Evolutionary conservation across 2,797 vertebrate genomes (phyloP).

Genomic region (Chiroxiphia lanceolata): DNA sequence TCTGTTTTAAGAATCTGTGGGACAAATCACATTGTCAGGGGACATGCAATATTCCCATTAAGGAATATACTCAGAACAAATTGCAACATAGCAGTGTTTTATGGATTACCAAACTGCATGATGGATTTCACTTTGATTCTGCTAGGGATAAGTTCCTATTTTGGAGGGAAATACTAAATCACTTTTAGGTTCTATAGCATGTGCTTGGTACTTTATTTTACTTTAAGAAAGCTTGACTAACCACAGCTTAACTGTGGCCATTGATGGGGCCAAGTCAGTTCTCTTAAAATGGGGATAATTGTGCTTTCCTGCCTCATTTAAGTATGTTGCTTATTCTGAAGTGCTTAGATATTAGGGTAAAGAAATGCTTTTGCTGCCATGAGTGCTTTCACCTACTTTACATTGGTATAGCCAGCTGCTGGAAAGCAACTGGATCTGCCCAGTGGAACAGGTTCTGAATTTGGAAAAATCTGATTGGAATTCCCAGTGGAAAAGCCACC

Average conservation of each 20-base stretch:
- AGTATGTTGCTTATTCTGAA: not conserved
- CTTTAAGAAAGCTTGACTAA: not conserved
- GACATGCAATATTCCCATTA: accelerated
- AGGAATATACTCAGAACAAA: not conserved
- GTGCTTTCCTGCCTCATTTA: not conserved
- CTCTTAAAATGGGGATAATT: not conserved
- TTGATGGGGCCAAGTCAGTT: not conserved
- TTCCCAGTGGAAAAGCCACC: not conserved
- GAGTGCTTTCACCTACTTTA: not conserved
- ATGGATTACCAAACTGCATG: accelerated
- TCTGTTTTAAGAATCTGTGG: not conserved
- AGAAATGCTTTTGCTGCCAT: conserved; percentile 18
- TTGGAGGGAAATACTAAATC: not conserved
- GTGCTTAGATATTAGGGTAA: not conserved
- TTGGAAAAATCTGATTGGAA: conserved; percentile 5
- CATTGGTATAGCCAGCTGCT: not conserved
- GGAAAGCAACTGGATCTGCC: conserved; percentile 5
- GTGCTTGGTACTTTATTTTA: not conserved
- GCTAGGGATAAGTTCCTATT: not conserved
- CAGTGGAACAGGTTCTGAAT: not conserved
- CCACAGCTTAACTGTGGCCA: not conserved
- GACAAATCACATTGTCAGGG: not conserved
- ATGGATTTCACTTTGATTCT: not conserved
- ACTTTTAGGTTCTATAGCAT: not conserved
- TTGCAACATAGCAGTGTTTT: not conserved